phyloP scores from a whole-genome alignment of 2,797 vertebrate species.

The Hoplostethus mediterraneus region DNA sequence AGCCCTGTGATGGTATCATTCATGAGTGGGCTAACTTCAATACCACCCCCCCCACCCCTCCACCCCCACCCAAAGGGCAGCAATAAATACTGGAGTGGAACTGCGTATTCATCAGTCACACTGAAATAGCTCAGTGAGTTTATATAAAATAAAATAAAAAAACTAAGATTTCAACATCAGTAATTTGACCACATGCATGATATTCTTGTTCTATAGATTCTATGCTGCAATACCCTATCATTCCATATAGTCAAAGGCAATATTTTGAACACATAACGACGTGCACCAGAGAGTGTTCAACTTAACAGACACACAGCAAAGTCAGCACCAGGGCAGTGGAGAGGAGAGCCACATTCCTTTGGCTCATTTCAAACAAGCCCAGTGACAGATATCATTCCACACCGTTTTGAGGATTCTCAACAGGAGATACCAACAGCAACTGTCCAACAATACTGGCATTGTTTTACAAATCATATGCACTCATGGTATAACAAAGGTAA shows the following conservation, averaged over 20 bases:
- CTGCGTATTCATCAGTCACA: not conserved
- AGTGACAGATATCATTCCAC: slow-evolving; percentile 75
- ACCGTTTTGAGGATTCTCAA: slow-evolving; percentile 78
- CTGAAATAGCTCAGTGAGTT: not conserved
- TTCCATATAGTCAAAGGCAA: not conserved
- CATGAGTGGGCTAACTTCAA: slow-evolving; percentile 30
- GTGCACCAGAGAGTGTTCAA: slow-evolving; percentile 19
- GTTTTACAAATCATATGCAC: slow-evolving; percentile 36
- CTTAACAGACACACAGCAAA: slow-evolving; percentile 50
- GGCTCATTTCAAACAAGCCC: slow-evolving; percentile 75
- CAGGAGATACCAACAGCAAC: slow-evolving; percentile 53
- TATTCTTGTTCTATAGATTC: not conserved
- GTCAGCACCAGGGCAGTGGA: slow-evolving; percentile 59
- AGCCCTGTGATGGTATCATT: slow-evolving; percentile 27
- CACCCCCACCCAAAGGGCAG: slow-evolving; percentile 14
- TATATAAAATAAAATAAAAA: not conserved
- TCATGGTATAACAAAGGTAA: not conserved
- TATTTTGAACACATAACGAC: not conserved
- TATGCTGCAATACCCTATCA: not conserved
- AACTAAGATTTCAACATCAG: not conserved
- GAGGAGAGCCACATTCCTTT: slow-evolving; percentile 71
- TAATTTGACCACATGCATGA: not conserved
- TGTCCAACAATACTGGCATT: slow-evolving; percentile 63
- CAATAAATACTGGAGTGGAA: slow-evolving; percentile 21
- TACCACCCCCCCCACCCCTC: slow-evolving; percentile 23